phyloP scores from a whole-genome alignment of 1,140 invertebrate genomes.

The Neomicropteryx cornuta region DNA sequence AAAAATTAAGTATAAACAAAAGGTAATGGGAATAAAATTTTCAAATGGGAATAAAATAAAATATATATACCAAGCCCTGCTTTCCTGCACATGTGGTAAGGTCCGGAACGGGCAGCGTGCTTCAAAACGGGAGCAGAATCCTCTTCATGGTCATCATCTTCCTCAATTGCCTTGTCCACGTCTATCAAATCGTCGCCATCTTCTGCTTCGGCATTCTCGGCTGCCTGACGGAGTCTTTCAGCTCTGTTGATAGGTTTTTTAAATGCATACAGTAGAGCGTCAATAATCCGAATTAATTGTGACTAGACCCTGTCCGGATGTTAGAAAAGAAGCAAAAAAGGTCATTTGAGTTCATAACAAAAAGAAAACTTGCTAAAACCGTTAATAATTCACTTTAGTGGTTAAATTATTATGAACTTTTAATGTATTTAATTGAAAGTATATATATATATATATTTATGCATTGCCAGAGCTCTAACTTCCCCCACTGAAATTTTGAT shows the following conservation, averaged over 20 bases:
- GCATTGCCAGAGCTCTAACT: too few relatives aligned
- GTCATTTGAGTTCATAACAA: too few relatives aligned
- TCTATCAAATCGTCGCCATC: conserved; percentile 43
- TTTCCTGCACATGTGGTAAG: conserved; percentile 76
- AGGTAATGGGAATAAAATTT: conserved; percentile 1
- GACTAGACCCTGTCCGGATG: not conserved
- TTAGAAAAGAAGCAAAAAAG: too few relatives aligned
- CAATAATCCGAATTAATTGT: too few relatives aligned
- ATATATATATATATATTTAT: too few relatives aligned
- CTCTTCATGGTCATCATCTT: conserved; percentile 44
- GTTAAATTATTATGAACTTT: too few relatives aligned
- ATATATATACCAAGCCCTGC: conserved; percentile 59
- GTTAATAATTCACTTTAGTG: too few relatives aligned
- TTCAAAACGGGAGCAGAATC: conserved; percentile 58
- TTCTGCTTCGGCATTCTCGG: conserved; percentile 37
- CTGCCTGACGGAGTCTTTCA: conserved; percentile 7
- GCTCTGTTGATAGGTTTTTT: conserved; percentile 8
- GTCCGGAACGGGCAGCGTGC: conserved; percentile 74
- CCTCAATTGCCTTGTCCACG: conserved; percentile 42
- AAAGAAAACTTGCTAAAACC: too few relatives aligned
- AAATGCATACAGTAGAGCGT: not conserved
- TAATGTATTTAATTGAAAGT: not conserved
- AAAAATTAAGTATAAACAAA: conserved; percentile 5
- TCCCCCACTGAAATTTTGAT: not conserved
- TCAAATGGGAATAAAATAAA: too few relatives aligned